Base-by-base conservation (phyloP, 2,113 vertebrate species). In the Plotosus lineatus region DNA sequence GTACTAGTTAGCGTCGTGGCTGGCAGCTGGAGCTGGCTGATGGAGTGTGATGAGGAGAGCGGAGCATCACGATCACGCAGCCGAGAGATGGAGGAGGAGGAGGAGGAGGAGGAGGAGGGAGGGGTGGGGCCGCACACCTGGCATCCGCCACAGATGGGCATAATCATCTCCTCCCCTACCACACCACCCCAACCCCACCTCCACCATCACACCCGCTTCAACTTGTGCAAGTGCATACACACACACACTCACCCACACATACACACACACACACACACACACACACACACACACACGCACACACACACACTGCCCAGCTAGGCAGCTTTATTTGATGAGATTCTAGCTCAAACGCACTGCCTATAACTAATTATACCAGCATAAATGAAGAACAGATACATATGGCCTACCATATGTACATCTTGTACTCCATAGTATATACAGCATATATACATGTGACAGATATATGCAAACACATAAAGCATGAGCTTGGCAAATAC, bases 71-170 rank as follows among this genome's bases (percentile, higher is more conserved):
- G 78, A 68, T 75, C 65, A 80, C 72, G 66, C 80, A 85, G 73
- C 75, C 82, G 58, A 80, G 82, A 82, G 82, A 85, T 53, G 75
- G 61, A 81, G 78, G 79, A 46, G 50, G 69, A 61, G 78, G 68
- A 50, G 84, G 85, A 69, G 81, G 78, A 73, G 33, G 56, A 80
- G 76, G 79, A 42, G 56, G 66, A 56, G 79, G 69, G 53, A 60
- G 46, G 75, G 61, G 79, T 14, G 80, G 81, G 76, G 86, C 7
- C 88, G 86, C 91, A 91, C 92, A 93, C 92, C 92, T 93, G 92
- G 90, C 90, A 91, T 91, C 87, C 76, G 51, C 88, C 92, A 91
- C 89, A 92, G 92, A 92, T 92, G 92, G 91, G 89, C 88, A 90
- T 89, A 93, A 92, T 91, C 90, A 92, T 91, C 90, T 90, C 86